Base-by-base conservation (phyloP, 2,797 vertebrate genomes). In the Clarias platycephalus region DNA sequence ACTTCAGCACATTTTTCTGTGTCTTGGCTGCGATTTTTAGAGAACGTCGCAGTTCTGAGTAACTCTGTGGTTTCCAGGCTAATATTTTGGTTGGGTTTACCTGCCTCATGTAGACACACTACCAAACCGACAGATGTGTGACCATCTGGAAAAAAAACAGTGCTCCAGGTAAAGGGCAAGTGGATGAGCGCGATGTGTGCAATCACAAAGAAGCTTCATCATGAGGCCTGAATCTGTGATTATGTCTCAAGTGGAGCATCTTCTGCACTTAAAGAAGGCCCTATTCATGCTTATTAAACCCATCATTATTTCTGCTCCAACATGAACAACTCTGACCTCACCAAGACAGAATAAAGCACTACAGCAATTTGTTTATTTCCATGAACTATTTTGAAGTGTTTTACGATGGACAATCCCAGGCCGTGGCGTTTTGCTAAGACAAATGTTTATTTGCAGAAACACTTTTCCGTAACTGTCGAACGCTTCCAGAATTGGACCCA, bases 261-360 rank as follows among this genome's bases (percentile, higher is more conserved):
- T 18, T 40, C n/a, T 44, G 34, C 12, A 13, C 60, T 37, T 79
- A 12, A 5, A 44, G 31, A 57, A 57, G 66, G 31, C 24, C 4
- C 22, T 60, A 13, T 18, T 68, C 13, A 70, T n/a, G 13, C 44
- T 12, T 12, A 16, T 26, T 58, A 58, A 68, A 72, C 58, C n/a
- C 26, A 4, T 82, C 31, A 26, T 68, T 70, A n/a, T 70, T 70
- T 57, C 31, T 22, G 3, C 20, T 24, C 40, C 13, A 1, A 24
- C 67, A 60, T 24, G 72, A 68, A 81, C 85, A 66, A 84, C 84
- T 77, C 40, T 70, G 90, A 58, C 81, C 58, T 84, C 82, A 79
- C 82, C 77, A 88, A 55, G 88, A 31, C 28, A 83, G 80, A 90
- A 70, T 75, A 85, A 82, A 28, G 88, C 71, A 10, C 72, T 87